Conservation (phyloP, 2,113 vertebrate species). For the Actenoides hombroni region DNA sequence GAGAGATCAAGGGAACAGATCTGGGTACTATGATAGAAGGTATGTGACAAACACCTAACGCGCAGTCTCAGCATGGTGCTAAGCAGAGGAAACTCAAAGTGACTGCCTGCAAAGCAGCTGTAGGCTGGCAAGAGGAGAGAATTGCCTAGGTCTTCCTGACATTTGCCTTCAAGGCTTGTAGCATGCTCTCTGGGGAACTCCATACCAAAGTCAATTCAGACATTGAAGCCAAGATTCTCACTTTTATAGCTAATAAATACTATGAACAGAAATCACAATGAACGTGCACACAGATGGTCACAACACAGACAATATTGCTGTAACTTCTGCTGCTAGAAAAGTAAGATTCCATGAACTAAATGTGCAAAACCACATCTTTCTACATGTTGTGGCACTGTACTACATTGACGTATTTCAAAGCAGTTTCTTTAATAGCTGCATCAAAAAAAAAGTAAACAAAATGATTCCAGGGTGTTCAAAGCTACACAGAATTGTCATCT, state of each 20-base stretch:
- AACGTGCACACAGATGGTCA: not conserved
- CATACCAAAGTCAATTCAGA: not conserved
- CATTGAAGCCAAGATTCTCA: not conserved
- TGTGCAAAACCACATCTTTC: not conserved
- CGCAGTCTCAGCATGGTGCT: rapidly evolving
- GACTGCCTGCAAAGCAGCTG: not conserved
- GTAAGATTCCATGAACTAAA: not conserved
- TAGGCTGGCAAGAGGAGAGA: not conserved
- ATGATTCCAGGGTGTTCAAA: not conserved
- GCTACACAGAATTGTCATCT: not conserved
- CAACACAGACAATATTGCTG: not conserved
- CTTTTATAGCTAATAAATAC: not conserved
- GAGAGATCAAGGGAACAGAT: not conserved
- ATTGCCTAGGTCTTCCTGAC: not conserved
- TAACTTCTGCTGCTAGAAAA: not conserved
- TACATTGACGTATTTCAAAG: not conserved
- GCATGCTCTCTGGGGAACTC: not conserved
- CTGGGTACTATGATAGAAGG: not conserved
- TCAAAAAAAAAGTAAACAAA: not conserved
- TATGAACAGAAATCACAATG: not conserved
- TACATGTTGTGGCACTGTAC: not conserved
- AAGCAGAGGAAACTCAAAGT: not conserved
- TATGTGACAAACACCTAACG: rapidly evolving
- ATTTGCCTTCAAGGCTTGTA: not conserved
- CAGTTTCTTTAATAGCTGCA: not conserved